Base-by-base conservation (phyloP, 2,113 vertebrate genomes). In the Leptobrachium ailaonicum region DNA sequence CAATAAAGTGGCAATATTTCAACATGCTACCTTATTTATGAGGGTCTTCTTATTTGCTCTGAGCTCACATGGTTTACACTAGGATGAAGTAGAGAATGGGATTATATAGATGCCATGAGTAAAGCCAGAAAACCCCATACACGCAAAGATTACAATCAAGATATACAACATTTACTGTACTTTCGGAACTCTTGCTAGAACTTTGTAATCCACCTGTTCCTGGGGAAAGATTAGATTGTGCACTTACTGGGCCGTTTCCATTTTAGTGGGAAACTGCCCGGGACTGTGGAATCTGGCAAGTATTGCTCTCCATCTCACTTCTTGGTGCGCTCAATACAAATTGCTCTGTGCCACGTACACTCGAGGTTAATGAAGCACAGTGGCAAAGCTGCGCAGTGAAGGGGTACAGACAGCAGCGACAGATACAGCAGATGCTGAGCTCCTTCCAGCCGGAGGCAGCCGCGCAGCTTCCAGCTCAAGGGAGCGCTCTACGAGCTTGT, bases 321-420 rank as follows among this genome's bases (percentile, higher is more conserved):
- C 10, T 11, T 3, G 11, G 56, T 60, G 13, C 56, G 56, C 56
- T 60, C 56, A 5, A 73, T 60, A 60, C 43, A 70, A 70, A 68
- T 43, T 68, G 66, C 3, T 43, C 41, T 68, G 66, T 68, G 41
- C 45, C 40, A 41, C 32, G 13, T 8, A 40, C 53, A 41, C 40
- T 54, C 41, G n/a, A 71, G 71, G 50, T 73, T 73, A 58, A 60
- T 42, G 71, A 53, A 14, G 43, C 13, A 44, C 42, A 44, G 13
- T 44, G 45, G 32, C 41, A 75, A 11, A 63, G 45, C 44, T 64
- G 62, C 44, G 60, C 32, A 75, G 32, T n/a, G 41, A 47, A 75
- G 14, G 56, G 8, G 2, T 40, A 53, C 9, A 44, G 43, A 60
- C 41, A 20, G 53, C 43, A 45, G n/a, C 50, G 8, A 64, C 43